These are phyloP conservation scores for Trogon melanurus DNA, from an alignment of 2,113 vertebrate genomes.

Conservation along the genomic window DNA sequence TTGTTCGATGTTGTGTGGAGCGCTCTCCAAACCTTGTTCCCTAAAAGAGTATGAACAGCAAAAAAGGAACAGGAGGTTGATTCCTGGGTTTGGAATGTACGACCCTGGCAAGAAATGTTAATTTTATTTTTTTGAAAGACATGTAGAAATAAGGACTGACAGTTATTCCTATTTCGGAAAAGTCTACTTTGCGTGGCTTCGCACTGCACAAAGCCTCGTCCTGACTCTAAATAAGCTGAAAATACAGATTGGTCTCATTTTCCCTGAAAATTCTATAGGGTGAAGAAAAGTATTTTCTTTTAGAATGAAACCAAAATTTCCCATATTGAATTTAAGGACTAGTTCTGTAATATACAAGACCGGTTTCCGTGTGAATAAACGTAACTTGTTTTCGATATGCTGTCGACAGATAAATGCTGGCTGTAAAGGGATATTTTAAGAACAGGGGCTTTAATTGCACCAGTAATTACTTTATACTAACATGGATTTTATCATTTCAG, in stretches of 20 bases:
- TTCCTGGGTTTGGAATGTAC: background rate
- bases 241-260: background rate
- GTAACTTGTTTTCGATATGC: background rate
- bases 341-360: background rate
- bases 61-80: background rate
- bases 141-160: background rate
- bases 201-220: background rate
- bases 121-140: background rate
- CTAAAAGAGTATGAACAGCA: background rate
- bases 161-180: background rate
- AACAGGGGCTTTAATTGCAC: background rate
- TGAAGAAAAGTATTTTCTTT: background rate
- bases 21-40: background rate
- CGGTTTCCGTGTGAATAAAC: background rate
- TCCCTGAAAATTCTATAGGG: background rate
- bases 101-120: background rate
- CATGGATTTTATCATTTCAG: constrained; percentile 64
- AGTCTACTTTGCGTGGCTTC: background rate
- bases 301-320: background rate
- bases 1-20: background rate
- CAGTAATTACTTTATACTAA: background rate
- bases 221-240: background rate
- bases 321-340: background rate
- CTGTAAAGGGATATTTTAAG: background rate
- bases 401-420: background rate